Base-by-base conservation (phyloP, 2,113 vertebrate species). In the Stictonetta naevosa region DNA sequence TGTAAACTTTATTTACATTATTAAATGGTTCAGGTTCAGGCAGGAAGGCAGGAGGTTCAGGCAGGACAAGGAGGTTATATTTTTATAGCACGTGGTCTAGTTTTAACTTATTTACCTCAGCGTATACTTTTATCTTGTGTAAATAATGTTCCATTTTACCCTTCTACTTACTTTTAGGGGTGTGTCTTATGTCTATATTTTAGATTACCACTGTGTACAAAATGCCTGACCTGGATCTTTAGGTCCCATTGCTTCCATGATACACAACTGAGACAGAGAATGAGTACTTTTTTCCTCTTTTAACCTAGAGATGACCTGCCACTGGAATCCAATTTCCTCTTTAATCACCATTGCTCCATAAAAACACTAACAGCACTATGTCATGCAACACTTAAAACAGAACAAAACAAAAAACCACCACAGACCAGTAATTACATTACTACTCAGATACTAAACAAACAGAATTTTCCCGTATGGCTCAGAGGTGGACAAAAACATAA, bases 241-340 rank as follows among this genome's bases (percentile, higher is more conserved):
- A 84, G 69, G 7, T 55, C 33, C 59, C n/a, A 13, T 23, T 72
- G 23, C 55, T 93, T 75, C n/a, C 16, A 23, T 3, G 20, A 79
- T 4, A 96, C 67, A 40, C 56, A 78, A 46, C 33, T 4, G 8
- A 63, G 85, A 80, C 22, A 52, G 42, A 80, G 23, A 42, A 62
- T 10, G 46, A 48, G 20, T 48, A 48, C 21, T 48, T 89, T 84
- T 92, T 56, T 19, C 28, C 29, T 85, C 46, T 84, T 85, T 68
- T 94, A 92, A 91, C 91, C 93, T 72, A 81, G 31, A 59, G 33
- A 23, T 97, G 93, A 95, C 83, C 93, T 94, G 75, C 62, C 63
- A 46, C 74, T 66, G 92, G 92, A 96, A 97, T 85, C 83, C 59
- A 86, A 72, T 56, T 95, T 88, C 71, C 75, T 81, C 64, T 88